Evolutionary conservation across 2,113 vertebrate species (phyloP), one percentile per base, ranked within the genome.

Genomic region (Takifugu bimaculatus): DNA sequence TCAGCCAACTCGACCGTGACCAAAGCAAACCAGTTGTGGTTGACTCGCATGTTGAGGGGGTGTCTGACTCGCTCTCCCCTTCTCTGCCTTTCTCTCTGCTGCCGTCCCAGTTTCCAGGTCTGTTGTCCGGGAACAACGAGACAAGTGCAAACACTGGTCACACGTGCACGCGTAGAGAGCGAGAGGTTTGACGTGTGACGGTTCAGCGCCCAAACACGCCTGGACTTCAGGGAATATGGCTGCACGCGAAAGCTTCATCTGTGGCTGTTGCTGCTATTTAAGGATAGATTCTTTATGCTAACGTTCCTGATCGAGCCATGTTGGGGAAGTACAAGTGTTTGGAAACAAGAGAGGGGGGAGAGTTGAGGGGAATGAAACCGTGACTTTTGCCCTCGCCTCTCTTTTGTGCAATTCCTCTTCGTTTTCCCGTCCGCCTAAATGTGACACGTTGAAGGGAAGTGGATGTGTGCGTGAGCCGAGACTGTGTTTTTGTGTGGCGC

Each of bases 1-100:
- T 78, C 80, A 66, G 63, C 69, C 78, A 82, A 76, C 79, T 85
- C 76, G 32, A 84, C 79, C 88, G 77, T 88, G 88, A 86, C 88
- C 84, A 83, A 81, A 86, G 88, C 84, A 88, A 87, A 89, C 80
- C 86, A 88, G 88, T 88, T 85, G 85, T 76, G 83, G 79, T 88
- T 74, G 83, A 84, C 85, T 87, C 32, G 78, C 88, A 86, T 83
- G 85, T 88, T 81, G 80, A 74, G 72, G 68, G 63, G 55, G 80
- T 72, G 81, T 85, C 80, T 85, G 73, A 76, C 73, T 60, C 15
- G 57, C 57, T 75, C 51, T 67, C 60, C 67, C 71, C 51, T 59
- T 39, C 70, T 50, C 62, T 65, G 61, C 72, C 60, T 28, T 20
- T 14, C 54, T 53, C 77, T 70, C 64, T 43, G 58, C 61, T 42